Base-by-base conservation (phyloP, 2,797 vertebrate genomes). In the Brachyrhaphis roseni region DNA sequence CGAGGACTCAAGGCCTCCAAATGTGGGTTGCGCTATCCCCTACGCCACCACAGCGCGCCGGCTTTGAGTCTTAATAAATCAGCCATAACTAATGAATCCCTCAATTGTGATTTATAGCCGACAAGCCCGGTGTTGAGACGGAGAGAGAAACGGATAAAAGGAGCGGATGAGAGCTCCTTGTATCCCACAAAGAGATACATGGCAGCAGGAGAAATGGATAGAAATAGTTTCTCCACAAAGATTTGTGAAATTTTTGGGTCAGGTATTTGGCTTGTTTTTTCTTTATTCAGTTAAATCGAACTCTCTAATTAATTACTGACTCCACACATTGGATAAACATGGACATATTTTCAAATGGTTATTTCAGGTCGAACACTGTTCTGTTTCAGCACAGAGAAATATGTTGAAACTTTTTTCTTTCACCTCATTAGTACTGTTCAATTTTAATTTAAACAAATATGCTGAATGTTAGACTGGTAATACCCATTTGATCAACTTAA, bases 21-120 rank as follows among this genome's bases (percentile, higher is more conserved):
- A n/a, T n/a, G n/a, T n/a, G n/a, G n/a, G n/a, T n/a, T n/a, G n/a
- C n/a, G n/a, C n/a, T n/a, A n/a, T n/a, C n/a, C n/a, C n/a, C n/a
- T n/a, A n/a, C n/a, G n/a, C n/a, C n/a, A n/a, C n/a, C n/a, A n/a
- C n/a, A n/a, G n/a, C n/a, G n/a, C n/a, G n/a, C n/a, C n/a, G n/a
- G 82, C 82, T 75, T 62, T 7, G 70, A 78, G 82, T 82, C 84
- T 76, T 86, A 78, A 91, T 92, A 92, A 92, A 92, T 93, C 93
- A 93, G 78, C 88, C 86, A 85, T 90, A 89, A 89, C 87, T 91
- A 92, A 92, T 90, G 87, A 90, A 91, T 46, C 82, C 72, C 77
- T 79, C 93, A 91, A 93, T 91, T 89, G 86, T 89, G 90, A 93
- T 94, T 92, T 93, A 92, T 90, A 90, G 85, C 82, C 84, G 57